A percentile compares a stretch with the other conserved stretches of the same genome.
These are phyloP conservation scores for Chironomus tentans DNA, from an alignment of 2,888 invertebrate genomes.

Conservation along the genomic window DNA sequence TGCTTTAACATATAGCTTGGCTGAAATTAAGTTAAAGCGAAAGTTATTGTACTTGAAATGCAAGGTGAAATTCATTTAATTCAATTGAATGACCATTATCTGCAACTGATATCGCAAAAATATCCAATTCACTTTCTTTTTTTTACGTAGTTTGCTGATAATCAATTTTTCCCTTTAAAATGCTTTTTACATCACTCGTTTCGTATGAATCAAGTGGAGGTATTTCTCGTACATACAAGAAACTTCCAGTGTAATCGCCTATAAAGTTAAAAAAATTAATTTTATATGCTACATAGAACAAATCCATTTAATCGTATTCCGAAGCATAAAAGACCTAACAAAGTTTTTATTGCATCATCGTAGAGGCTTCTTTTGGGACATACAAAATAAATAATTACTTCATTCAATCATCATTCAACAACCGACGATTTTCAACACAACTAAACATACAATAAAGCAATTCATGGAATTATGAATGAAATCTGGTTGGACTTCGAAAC, in stretches of 20 bases:
- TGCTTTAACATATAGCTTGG: neutral
- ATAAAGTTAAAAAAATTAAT: neutral
- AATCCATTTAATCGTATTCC: neutral
- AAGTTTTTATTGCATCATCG: neutral
- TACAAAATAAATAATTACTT: constrained; percentile 2
- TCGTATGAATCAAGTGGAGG: neutral
- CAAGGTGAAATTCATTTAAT: neutral
- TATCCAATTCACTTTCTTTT: neutral
- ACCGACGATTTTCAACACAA: neutral
- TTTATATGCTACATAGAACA: neutral
- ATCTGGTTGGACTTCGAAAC: neutral
- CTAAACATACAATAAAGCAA: neutral
- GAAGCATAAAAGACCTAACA: neutral
- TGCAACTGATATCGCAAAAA: neutral
- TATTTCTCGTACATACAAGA: neutral
- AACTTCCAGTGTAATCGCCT: neutral
- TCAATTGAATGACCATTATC: neutral
- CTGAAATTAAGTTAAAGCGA: neutral
- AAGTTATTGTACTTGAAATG: neutral
- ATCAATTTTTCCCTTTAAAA: neutral
- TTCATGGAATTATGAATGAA: constrained; percentile 12
- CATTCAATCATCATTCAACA: neutral
- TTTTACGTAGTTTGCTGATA: neutral
- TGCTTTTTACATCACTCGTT: neutral
- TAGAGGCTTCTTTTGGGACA: neutral